Evolutionary conservation across 2,888 invertebrate genomes (phyloP).

Genomic region (Rotaria sp.): DNA sequence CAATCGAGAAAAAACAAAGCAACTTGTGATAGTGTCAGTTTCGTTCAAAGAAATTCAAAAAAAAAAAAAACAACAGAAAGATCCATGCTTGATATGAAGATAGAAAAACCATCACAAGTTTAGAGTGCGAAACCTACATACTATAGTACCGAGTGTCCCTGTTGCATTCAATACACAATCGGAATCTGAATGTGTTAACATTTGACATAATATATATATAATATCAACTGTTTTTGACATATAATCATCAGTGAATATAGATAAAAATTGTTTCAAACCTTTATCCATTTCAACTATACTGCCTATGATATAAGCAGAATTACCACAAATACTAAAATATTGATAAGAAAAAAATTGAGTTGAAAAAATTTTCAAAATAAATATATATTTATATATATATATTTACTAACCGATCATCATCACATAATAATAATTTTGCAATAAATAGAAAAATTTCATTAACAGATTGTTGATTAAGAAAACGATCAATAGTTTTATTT

Average conservation of each 20-base stretch:
- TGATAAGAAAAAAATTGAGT: no score
- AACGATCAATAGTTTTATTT: conserved; percentile 49
- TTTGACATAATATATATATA: conserved; percentile 48
- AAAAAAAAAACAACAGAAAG: no score
- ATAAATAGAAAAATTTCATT: conserved; percentile 54
- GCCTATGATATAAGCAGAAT: conserved; percentile 54
- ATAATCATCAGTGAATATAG: conserved; percentile 46
- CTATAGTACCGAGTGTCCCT: conserved; percentile 55
- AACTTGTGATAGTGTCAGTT: no score
- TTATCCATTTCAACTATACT: conserved; percentile 52
- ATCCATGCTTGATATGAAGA: no score
- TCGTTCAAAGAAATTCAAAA: no score
- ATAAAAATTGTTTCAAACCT: conserved; percentile 50
- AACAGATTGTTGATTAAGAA: conserved; percentile 51
- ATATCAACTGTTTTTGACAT: conserved; percentile 45
- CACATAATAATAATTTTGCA: conserved; percentile 49
- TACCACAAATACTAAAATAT: conserved; percentile 51
- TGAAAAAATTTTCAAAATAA: not conserved
- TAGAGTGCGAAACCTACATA: conserved; percentile 9
- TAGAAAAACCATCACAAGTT: not conserved
- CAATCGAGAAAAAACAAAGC: no score
- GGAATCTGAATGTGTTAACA: conserved; percentile 52
- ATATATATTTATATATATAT: not conserved
- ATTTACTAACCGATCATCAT: conserved; percentile 42
- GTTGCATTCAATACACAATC: conserved; percentile 56